A percentile compares a stretch with the other conserved stretches of the same genome.
phyloP scores from a whole-genome alignment of 2,113 vertebrate species.

The Callipepla squamata region DNA sequence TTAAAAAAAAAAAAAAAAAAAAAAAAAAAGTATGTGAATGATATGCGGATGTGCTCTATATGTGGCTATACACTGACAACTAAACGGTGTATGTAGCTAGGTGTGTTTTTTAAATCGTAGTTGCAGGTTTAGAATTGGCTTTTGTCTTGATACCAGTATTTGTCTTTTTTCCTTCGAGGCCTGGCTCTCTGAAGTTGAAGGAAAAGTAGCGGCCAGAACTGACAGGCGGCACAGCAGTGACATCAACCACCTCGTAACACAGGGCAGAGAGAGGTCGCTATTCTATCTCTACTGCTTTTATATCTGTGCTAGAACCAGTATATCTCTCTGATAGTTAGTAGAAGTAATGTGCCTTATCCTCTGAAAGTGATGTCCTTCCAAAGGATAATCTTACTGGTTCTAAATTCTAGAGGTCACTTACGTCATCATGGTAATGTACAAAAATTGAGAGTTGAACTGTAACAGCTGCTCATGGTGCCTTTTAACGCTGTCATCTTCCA shows the following conservation, averaged over 20 bases:
- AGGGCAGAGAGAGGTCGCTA: slow-evolving; percentile 94
- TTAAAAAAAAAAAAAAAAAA: not conserved
- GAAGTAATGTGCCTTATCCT: not conserved
- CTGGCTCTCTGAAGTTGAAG: slow-evolving; percentile 97
- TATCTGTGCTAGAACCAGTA: not conserved
- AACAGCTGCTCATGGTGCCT: not conserved
- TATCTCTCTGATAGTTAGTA: not conserved
- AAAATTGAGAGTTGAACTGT: not conserved
- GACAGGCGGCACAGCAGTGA: slow-evolving; percentile 94
- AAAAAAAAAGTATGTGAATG: too few relatives aligned
- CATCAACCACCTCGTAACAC: slow-evolving; percentile 93
- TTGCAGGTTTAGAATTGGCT: not conserved
- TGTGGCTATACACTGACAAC: not conserved
- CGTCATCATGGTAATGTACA: not conserved
- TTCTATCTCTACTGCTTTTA: slow-evolving; percentile 31
- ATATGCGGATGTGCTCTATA: too few relatives aligned
- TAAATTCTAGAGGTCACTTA: not conserved
- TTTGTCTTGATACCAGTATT: not conserved
- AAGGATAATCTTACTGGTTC: not conserved
- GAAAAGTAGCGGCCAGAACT: slow-evolving; percentile 89
- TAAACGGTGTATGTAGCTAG: not conserved
- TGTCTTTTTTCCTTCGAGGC: slow-evolving; percentile 75
- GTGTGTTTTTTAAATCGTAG: not conserved
- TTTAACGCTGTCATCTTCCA: not conserved
- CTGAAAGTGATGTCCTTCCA: not conserved